Base-by-base conservation (phyloP, 2,113 vertebrate genomes). In the Montifringilla adamsi region DNA sequence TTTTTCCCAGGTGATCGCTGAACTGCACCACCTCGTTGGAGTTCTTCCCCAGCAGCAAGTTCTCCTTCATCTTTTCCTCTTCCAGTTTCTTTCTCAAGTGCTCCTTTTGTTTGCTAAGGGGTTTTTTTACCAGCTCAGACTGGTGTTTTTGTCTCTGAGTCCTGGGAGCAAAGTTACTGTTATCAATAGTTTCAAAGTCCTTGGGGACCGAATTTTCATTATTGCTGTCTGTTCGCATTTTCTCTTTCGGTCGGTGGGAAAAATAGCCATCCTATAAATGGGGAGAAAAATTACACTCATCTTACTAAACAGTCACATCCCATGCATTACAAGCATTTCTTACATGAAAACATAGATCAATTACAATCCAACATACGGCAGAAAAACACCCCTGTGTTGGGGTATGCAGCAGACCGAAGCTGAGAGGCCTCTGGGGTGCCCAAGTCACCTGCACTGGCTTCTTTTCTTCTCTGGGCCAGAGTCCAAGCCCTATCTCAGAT, bases 121-220 rank as follows among this genome's bases (percentile, higher is more conserved):
- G 50, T 76, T 97, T 98, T 94, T 97, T 98, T 15, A 96, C 95
- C 89, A 97, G 44, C 88, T 98, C 98, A 4, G 98, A 91, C 41
- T 98, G 97, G 87, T 98, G 98, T 66, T 98, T 98, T 94, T 99
- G 99, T 46, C 98, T 98, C 87, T 99, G 99, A 31, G 98, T 98
- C 91, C 99, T 98, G 4, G 99, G 98, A 23, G 98, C 99, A 66
- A 99, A 99, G 98, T 99, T 99, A 96, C 99, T 99, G 94, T 99
- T 99, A 98, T 99, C 99, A 77, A 99, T 98, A 43, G 98, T 99
- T 97, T 99, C 99, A 94, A 99, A 99, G 96, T 99, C 99, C 97
- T 99, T 99, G 84, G 99, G 99, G 39, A 99, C 99, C 0, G 99
- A 99, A 94, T 99, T 99, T 95, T 99, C 99, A 4, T 99, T 99